Evolutionary conservation across 2,113 vertebrate species (phyloP).

Genomic region (Apodemus sylvaticus): DNA sequence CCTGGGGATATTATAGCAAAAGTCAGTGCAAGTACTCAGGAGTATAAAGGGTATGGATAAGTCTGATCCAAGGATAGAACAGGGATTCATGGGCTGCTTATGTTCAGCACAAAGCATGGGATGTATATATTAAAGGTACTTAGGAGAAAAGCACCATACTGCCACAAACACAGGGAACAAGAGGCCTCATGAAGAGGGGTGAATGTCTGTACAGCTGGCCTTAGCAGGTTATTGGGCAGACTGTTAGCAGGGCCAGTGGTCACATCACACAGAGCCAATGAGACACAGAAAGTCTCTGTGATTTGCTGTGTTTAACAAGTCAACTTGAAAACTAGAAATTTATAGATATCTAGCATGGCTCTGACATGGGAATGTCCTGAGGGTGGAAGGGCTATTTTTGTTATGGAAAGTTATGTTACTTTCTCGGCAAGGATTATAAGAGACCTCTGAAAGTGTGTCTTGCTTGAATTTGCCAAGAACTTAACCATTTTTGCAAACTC

Average conservation of each 20-base stretch:
- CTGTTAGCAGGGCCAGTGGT: background rate
- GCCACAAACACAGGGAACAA: no score
- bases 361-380: background rate
- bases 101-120: background rate
- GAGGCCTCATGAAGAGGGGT: background rate
- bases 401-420: slow-evolving; percentile 54
- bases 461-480: slow-evolving; percentile 57
- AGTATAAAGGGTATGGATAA: background rate
- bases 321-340: slow-evolving; percentile 58
- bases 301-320: slow-evolving; percentile 43
- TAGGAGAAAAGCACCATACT: background rate
- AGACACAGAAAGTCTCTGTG: background rate
- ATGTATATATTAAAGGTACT: no score
- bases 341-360: background rate
- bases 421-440: background rate
- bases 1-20: background rate
- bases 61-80: background rate
- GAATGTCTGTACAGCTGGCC: background rate
- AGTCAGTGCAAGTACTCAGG: background rate
- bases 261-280: background rate
- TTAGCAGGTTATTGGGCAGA: background rate
- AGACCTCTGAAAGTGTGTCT: slow-evolving; percentile 18
- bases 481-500: slow-evolving; percentile 36
- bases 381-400: background rate
- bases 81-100: background rate